Evolutionary conservation across 1,140 invertebrate species (phyloP).

Genomic region (Oryzaephilus surinamensis): DNA sequence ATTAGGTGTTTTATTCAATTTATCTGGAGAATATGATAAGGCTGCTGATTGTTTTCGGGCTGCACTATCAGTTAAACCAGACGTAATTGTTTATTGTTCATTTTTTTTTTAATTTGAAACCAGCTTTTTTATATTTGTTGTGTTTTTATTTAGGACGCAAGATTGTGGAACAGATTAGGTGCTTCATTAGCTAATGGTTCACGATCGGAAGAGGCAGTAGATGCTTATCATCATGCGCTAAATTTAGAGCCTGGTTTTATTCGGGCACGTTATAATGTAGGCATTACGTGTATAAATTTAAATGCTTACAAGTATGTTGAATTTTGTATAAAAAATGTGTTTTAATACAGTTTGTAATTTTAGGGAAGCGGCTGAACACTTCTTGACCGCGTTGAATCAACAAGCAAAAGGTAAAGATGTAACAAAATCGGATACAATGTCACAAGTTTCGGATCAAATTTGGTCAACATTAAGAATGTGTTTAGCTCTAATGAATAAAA

Average conservation of each 20-base stretch:
- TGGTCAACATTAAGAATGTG: slow-evolving; percentile 91
- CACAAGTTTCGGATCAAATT: slow-evolving; percentile 82
- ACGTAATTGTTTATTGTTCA: slow-evolving; percentile 44
- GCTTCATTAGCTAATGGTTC: slow-evolving; percentile 95
- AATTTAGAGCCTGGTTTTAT: slow-evolving; percentile 92
- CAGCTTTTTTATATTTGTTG: too few relatives aligned
- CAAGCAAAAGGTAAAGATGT: slow-evolving; percentile 67
- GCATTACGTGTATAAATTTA: slow-evolving; percentile 96
- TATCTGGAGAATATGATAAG: slow-evolving; percentile 89
- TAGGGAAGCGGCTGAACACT: slow-evolving; percentile 91
- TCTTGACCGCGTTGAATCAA: slow-evolving; percentile 85
- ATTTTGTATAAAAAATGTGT: neutral
- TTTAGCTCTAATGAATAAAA: slow-evolving; percentile 72
- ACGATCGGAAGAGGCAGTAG: slow-evolving; percentile 88
- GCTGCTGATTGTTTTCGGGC: slow-evolving; percentile 92
- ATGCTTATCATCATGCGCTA: slow-evolving; percentile 88
- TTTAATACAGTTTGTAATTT: slow-evolving; percentile 13
- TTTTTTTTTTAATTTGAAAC: neutral
- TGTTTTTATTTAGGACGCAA: slow-evolving; percentile 59
- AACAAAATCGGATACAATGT: slow-evolving; percentile 39
- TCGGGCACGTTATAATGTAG: slow-evolving; percentile 92
- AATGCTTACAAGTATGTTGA: slow-evolving; percentile 68
- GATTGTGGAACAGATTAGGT: slow-evolving; percentile 94
- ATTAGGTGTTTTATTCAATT: slow-evolving; percentile 89
- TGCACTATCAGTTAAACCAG: slow-evolving; percentile 69